Evolutionary conservation across 2,797 vertebrate genomes (phyloP).

Genomic region (Cossypha dichroa): DNA sequence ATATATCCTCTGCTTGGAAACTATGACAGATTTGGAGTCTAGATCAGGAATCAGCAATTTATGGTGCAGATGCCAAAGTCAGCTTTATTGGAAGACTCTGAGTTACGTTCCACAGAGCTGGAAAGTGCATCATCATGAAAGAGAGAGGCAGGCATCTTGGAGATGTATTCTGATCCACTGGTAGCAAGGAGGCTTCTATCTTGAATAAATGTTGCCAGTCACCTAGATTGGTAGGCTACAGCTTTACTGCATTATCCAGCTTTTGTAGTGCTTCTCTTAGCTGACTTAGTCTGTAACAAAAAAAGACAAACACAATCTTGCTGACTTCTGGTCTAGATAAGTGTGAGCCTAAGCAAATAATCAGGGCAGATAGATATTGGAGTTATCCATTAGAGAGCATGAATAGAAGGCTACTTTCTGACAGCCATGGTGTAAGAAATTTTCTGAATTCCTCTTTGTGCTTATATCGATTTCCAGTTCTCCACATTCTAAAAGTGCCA

Average conservation of each 20-base stretch:
- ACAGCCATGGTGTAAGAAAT: neutral
- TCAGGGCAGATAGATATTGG: neutral
- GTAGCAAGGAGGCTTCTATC: neutral
- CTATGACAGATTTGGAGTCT: conserved; percentile 52
- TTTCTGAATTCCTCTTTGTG: neutral
- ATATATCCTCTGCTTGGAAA: conserved; percentile 57
- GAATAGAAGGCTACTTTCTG: neutral
- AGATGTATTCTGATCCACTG: neutral
- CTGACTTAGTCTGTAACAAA: conserved; percentile 1
- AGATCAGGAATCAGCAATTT: conserved; percentile 68
- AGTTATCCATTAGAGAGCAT: neutral
- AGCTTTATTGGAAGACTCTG: neutral
- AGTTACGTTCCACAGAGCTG: neutral
- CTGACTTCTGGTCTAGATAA: conserved; percentile 68
- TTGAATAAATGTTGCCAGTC: conserved; percentile 8
- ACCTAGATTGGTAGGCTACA: neutral
- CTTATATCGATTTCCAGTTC: neutral
- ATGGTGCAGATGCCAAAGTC: conserved; percentile 10
- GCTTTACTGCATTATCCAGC: conserved; percentile 34
- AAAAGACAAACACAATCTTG: conserved; percentile 39
- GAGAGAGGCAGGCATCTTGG: neutral
- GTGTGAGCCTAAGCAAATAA: neutral
- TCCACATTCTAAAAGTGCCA: neutral
- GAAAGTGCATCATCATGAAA: neutral
- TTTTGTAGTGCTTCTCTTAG: conserved; percentile 31